Percentiles rank a stretch among this genome's conserved stretches.
These are phyloP conservation scores for Engystomops pustulosus DNA, from an alignment of 2,113 vertebrate species.

Conservation along the genomic window DNA sequence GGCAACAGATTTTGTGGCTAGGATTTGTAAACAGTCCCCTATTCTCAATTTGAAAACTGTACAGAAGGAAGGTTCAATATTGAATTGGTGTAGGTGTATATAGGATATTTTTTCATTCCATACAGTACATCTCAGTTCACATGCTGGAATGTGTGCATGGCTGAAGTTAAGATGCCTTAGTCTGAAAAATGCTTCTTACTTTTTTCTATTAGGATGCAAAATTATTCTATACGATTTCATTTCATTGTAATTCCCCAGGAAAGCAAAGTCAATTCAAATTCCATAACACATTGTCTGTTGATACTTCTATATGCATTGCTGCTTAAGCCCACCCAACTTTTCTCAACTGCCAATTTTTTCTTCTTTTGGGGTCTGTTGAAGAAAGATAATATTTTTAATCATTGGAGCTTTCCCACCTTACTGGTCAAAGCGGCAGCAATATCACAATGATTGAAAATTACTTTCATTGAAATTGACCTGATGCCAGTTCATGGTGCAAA, in stretches of 20 bases:
- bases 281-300: not conserved
- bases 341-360: not conserved
- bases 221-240: not conserved
- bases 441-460: conserved; percentile 28
- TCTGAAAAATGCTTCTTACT: too few relatives aligned
- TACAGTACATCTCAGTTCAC: too few relatives aligned
- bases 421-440: not conserved
- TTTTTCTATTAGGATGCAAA: too few relatives aligned
- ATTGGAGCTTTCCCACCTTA: not conserved
- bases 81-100: too few relatives aligned
- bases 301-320: not conserved
- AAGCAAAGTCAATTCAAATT: not conserved
- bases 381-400: not conserved
- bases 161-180: too few relatives aligned
- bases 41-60: too few relatives aligned
- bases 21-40: too few relatives aligned
- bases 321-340: not conserved
- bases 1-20: too few relatives aligned
- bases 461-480: not conserved
- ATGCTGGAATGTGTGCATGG: too few relatives aligned
- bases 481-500: not conserved
- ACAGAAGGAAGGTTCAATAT: too few relatives aligned
- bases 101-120: too few relatives aligned
- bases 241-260: not conserved
- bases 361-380: not conserved